Evolutionary conservation across 2,888 invertebrate genomes (phyloP).

Genomic region (Stomorhina lunata): DNA sequence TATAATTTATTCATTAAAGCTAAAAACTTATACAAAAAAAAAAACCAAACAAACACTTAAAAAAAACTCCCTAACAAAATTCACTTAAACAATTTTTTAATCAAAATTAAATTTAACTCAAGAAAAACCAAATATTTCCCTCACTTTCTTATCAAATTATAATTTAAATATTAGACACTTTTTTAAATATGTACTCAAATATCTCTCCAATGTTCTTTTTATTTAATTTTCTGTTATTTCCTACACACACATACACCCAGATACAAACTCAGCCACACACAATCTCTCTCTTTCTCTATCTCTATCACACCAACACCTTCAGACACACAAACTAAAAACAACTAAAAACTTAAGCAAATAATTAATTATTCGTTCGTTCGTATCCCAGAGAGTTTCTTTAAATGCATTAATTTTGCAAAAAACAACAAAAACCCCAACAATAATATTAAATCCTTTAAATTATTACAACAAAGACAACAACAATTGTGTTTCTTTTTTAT

Average conservation of each 20-base stretch:
- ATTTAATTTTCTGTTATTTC: not conserved
- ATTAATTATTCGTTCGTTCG: no score
- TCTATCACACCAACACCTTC: no score
- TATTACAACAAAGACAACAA: not conserved
- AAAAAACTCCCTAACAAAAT: not conserved
- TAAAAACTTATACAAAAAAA: not conserved
- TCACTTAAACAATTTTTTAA: not conserved
- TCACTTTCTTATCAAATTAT: not conserved
- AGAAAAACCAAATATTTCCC: not conserved
- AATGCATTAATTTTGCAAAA: slow-evolving; percentile 32
- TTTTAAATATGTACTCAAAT: not conserved
- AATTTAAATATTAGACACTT: not conserved
- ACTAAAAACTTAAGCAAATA: not conserved
- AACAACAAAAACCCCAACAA: slow-evolving; percentile 15
- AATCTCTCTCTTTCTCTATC: no score
- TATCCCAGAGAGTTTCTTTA: slow-evolving; percentile 38
- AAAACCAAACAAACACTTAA: not conserved
- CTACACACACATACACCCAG: no score
- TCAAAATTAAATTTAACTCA: not conserved
- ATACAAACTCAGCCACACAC: not conserved
- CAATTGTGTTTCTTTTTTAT: slow-evolving; percentile 21
- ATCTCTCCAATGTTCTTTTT: no score
- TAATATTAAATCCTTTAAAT: slow-evolving; percentile 32
- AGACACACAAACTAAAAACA: not conserved
- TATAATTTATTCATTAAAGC: slow-evolving; percentile 35